phyloP scores from a whole-genome alignment of 2,888 invertebrate genomes.

The Synergus itoensis region DNA sequence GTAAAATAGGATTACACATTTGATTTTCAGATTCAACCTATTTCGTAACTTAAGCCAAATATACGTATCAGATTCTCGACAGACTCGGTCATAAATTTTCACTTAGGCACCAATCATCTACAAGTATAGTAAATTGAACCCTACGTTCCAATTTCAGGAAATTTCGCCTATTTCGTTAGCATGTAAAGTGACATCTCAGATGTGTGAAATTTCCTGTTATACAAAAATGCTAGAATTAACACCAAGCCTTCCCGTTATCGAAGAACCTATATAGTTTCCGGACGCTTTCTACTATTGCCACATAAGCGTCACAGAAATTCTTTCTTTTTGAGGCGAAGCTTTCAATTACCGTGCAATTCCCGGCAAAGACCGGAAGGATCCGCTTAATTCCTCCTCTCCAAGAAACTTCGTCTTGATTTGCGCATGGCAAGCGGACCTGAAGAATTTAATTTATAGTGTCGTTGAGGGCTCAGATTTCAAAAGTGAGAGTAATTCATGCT shows the following conservation, averaged over 20 bases:
- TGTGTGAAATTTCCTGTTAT: constrained; percentile 15
- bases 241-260: not conserved
- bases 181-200: constrained; percentile 17
- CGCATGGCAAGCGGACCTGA: constrained; percentile 18
- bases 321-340: not conserved
- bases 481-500: not conserved
- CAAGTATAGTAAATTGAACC: constrained; percentile 30
- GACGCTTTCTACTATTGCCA: not conserved
- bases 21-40: constrained; percentile 14
- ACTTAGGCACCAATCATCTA: constrained; percentile 3
- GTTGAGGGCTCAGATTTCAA: not conserved
- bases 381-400: not conserved
- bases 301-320: not conserved
- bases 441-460: constrained; percentile 13
- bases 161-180: constrained; percentile 12
- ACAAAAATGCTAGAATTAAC: constrained; percentile 17
- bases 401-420: constrained; percentile 3
- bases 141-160: constrained; percentile 12
- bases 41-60: not conserved
- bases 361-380: constrained; percentile 1
- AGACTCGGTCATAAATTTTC: constrained; percentile 19
- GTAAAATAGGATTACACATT: not conserved
- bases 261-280: not conserved
- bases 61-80: not conserved
- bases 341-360: constrained; percentile 27